A percentile compares a stretch with the other conserved stretches of the same genome.
These are phyloP conservation scores for Stigmatopora argus DNA, from an alignment of 2,113 vertebrate species.

Conservation along the genomic window DNA sequence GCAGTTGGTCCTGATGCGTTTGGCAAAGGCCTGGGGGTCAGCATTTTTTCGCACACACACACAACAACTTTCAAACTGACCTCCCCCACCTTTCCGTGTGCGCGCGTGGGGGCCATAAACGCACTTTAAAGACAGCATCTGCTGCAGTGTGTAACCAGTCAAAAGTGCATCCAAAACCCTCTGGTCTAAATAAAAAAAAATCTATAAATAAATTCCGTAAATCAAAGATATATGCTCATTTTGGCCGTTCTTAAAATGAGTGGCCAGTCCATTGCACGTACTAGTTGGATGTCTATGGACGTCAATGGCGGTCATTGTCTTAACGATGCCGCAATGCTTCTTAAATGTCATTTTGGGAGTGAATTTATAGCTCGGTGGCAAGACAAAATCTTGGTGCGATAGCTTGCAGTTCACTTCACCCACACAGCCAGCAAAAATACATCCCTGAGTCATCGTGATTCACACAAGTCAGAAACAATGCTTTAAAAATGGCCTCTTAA, in stretches of 20 bases:
- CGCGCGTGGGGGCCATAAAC: not conserved
- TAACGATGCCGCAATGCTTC: not conserved
- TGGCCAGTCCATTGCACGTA: too few relatives aligned
- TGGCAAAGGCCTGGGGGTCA: slow-evolving; percentile 25
- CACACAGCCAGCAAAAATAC: slow-evolving; percentile 63
- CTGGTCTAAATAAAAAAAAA: not conserved
- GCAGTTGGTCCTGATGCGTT: slow-evolving; percentile 29
- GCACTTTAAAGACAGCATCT: slow-evolving; percentile 35
- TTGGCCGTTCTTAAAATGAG: too few relatives aligned
- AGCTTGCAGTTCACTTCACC: slow-evolving; percentile 54
- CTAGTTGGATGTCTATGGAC: too few relatives aligned
- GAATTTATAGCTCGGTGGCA: not conserved
- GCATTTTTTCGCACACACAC: slow-evolving; percentile 42
- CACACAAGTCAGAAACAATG: slow-evolving; percentile 50
- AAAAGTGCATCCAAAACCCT: not conserved
- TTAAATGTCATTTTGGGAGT: not conserved
- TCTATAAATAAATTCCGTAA: not conserved
- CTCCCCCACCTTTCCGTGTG: slow-evolving; percentile 3
- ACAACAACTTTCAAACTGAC: slow-evolving; percentile 8
- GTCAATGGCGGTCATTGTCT: too few relatives aligned
- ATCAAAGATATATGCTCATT: too few relatives aligned
- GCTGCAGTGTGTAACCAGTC: slow-evolving; percentile 19
- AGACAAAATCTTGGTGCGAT: slow-evolving; percentile 28
- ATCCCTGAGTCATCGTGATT: slow-evolving; percentile 46
- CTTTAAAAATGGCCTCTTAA: slow-evolving; percentile 8